Conservation (phyloP, 2,888 invertebrate species). For the Acrobeloides nanus region DNA sequence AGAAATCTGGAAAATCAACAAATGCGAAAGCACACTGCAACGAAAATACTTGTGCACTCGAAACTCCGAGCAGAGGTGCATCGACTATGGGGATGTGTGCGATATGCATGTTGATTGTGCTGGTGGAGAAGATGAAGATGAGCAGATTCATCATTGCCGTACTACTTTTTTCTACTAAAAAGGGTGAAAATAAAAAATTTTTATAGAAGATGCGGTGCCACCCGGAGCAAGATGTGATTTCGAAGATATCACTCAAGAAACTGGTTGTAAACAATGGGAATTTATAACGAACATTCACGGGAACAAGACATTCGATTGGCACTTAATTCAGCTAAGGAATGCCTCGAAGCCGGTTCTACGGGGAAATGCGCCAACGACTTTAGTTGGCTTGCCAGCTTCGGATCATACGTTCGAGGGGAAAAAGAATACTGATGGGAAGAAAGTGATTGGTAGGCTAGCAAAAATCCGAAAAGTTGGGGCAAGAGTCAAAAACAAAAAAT, state of each 20-base stretch:
- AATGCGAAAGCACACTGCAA: constrained; percentile 11
- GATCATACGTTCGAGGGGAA: too few relatives aligned
- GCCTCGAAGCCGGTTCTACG: too few relatives aligned
- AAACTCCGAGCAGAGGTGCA: constrained; percentile 17
- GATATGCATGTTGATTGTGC: constrained; percentile 39
- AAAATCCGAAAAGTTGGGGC: constrained; percentile 1
- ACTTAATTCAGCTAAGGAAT: too few relatives aligned
- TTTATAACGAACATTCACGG: too few relatives aligned
- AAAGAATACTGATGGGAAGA: too few relatives aligned
- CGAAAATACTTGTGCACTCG: constrained; percentile 18
- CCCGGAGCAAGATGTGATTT: constrained; percentile 35
- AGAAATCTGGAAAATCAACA: constrained; percentile 17
- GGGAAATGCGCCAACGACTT: too few relatives aligned
- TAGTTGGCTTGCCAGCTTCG: too few relatives aligned
- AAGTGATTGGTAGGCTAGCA: too few relatives aligned
- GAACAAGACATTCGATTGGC: too few relatives aligned
- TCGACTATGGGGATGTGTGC: constrained; percentile 29
- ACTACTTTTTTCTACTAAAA: constrained; percentile 3
- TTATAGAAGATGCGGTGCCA: constrained; percentile 25
- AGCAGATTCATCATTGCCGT: constrained; percentile 34
- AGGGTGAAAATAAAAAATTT: neutral
- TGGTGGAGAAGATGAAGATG: constrained; percentile 38
- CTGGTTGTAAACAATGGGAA: constrained; percentile 24
- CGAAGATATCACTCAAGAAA: constrained; percentile 18
- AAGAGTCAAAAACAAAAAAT: neutral